Evolutionary conservation across 2,797 vertebrate genomes (phyloP).

Genomic region (Percopsis omiscomaycus): DNA sequence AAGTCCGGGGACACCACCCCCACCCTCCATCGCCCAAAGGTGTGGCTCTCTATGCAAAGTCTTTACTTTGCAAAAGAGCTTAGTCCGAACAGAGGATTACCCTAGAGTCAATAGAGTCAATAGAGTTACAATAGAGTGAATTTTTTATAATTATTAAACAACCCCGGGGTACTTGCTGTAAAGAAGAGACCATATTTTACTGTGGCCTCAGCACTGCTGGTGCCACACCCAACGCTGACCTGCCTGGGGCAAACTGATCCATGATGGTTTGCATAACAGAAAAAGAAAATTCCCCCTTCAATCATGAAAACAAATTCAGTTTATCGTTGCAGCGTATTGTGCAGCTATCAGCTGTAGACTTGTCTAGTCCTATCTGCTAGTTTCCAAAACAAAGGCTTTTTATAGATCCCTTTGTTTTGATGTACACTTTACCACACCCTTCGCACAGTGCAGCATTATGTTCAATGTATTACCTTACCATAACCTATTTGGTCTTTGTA

Average conservation of each 20-base stretch:
- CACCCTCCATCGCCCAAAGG: no score
- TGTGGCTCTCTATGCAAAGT: no score
- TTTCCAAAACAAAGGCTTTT: background rate
- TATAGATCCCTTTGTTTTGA: background rate
- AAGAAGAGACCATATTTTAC: background rate
- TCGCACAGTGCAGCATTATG: no score
- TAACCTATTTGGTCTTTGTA: no score
- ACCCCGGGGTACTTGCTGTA: background rate
- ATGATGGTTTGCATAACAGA: slow-evolving; percentile 9
- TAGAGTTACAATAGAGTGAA: no score
- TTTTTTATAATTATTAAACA: no score
- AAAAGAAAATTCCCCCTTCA: background rate
- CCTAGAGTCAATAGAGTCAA: no score
- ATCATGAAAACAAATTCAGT: background rate
- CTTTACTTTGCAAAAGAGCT: no score
- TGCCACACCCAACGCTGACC: slow-evolving; percentile 25
- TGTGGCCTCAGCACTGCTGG: slow-evolving; percentile 1
- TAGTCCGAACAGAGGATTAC: no score
- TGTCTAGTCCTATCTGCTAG: background rate
- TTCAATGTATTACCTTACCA: no score
- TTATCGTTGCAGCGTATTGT: slow-evolving; percentile 4
- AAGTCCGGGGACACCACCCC: no score
- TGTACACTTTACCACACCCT: no score
- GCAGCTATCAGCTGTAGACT: background rate
- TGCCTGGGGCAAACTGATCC: background rate